A percentile compares a stretch with the other conserved stretches of the same genome.
Conservation (phyloP, 2,113 vertebrate species). For the Oryzias curvinotus region DNA sequence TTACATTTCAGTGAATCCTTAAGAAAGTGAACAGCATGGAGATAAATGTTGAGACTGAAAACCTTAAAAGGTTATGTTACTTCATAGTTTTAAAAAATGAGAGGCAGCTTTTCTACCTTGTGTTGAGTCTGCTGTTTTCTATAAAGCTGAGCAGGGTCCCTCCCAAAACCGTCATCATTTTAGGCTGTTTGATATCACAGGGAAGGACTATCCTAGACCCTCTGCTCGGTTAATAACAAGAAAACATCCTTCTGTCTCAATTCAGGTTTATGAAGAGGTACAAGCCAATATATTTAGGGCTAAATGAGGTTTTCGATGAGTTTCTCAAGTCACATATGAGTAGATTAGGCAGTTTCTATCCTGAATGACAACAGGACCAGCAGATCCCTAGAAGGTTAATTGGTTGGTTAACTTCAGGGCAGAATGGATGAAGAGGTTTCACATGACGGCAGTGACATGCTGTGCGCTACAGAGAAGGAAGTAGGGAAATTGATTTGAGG, state of each 20-base stretch:
- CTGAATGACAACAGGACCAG: constrained; percentile 10
- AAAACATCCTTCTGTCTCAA: constrained; percentile 1
- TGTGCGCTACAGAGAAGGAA: constrained; percentile 37
- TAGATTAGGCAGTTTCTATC: constrained; percentile 18
- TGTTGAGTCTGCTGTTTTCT: neutral
- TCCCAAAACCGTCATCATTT: constrained; percentile 10
- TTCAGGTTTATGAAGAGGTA: constrained; percentile 19
- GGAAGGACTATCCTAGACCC: neutral
- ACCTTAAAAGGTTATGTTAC: no score
- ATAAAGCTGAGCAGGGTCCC: neutral
- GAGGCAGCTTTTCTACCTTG: neutral
- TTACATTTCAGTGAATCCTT: no score
- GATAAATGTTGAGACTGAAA: no score
- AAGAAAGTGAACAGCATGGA: no score
- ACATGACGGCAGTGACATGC: constrained; percentile 20
- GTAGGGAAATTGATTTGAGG: constrained; percentile 51
- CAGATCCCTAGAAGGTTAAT: constrained; percentile 18
- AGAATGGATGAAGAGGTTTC: constrained; percentile 3
- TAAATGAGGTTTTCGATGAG: neutral
- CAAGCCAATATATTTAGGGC: constrained; percentile 12
- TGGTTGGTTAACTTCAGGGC: constrained; percentile 24
- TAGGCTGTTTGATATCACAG: constrained; percentile 5
- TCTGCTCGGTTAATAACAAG: neutral
- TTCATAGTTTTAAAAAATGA: no score
- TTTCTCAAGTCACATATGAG: constrained; percentile 22